Conservation (phyloP, 2,888 invertebrate species). For the Brachycybe producta region DNA sequence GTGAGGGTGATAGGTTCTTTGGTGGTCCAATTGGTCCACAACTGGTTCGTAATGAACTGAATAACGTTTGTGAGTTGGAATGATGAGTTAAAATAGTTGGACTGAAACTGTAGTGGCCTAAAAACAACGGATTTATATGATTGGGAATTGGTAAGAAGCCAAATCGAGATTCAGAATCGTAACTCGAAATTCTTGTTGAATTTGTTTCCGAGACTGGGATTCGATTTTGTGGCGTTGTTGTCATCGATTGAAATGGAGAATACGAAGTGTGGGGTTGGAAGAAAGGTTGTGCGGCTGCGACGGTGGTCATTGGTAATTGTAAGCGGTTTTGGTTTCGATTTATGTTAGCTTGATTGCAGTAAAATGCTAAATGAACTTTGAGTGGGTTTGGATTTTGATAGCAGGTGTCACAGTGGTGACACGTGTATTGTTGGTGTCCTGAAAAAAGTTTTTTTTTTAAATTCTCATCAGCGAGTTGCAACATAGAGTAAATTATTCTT, state of each 20-base stretch:
- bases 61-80: too few relatives aligned
- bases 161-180: too few relatives aligned
- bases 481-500: not conserved
- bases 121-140: too few relatives aligned
- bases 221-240: not conserved
- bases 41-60: too few relatives aligned
- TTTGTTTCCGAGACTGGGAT: not conserved
- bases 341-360: conserved; percentile 39
- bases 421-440: conserved; percentile 72
- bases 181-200: too few relatives aligned
- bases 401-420: conserved; percentile 55
- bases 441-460: conserved; percentile 24
- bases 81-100: too few relatives aligned
- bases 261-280: not conserved
- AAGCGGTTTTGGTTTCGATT: not conserved
- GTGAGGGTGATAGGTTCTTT: too few relatives aligned
- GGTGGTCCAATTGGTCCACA: too few relatives aligned
- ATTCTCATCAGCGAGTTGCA: not conserved
- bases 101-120: too few relatives aligned
- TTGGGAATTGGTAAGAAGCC: too few relatives aligned
- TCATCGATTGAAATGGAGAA: not conserved
- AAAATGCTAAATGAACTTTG: conserved; percentile 67
- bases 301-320: not conserved
- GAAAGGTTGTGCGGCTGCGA: not conserved
- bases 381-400: conserved; percentile 77